A percentile compares a stretch with the other conserved stretches of the same genome.
phyloP scores from a whole-genome alignment of 1,140 invertebrate species.

The Eueides isabella region DNA sequence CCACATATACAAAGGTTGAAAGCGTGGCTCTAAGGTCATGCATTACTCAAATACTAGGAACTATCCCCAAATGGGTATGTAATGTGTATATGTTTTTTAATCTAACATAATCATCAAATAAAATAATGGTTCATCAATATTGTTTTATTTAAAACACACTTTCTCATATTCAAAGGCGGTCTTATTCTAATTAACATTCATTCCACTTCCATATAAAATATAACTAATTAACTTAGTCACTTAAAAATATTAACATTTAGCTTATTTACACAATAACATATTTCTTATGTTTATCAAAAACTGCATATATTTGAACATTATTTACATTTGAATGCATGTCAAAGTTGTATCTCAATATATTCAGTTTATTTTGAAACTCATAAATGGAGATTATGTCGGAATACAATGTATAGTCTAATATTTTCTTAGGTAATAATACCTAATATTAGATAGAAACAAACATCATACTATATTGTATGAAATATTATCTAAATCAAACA shows the following conservation, averaged over 20 bases:
- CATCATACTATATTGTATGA: background rate
- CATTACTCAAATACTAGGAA: too few species aligned
- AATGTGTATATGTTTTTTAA: background rate
- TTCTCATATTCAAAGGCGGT: conserved; percentile 33
- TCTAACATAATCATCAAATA: background rate
- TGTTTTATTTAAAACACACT: conserved; percentile 32
- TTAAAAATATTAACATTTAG: conserved; percentile 31
- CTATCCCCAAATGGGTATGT: too few species aligned
- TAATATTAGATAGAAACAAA: background rate
- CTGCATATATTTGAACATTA: conserved; percentile 20
- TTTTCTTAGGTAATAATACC: conserved; percentile 4
- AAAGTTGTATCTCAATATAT: background rate
- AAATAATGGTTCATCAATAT: background rate
- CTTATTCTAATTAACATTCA: conserved; percentile 30
- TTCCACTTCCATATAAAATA: conserved; percentile 16
- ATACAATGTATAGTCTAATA: background rate
- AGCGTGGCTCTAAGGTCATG: too few species aligned
- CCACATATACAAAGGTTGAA: too few species aligned
- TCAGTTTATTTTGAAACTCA: background rate
- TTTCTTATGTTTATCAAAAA: conserved; percentile 15
- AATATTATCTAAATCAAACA: background rate
- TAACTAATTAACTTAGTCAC: conserved; percentile 14
- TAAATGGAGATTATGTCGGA: conserved; percentile 13
- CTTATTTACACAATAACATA: conserved; percentile 39
- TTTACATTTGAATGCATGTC: conserved; percentile 26